Conservation (phyloP, 2,113 vertebrate species). For the Larimichthys polyactis region DNA sequence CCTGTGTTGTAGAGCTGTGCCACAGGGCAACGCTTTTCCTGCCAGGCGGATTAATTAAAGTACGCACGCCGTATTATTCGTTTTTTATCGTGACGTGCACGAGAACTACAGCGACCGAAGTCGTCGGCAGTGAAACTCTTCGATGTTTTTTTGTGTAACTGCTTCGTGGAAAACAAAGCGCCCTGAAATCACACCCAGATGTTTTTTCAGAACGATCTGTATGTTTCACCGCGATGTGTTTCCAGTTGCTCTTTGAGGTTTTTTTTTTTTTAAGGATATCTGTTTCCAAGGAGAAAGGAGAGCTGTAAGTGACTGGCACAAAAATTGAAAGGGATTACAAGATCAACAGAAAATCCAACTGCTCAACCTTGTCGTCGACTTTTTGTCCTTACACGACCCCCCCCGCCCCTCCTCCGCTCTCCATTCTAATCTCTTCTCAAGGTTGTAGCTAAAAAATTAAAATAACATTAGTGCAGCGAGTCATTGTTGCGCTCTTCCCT, state of each 20-base stretch:
- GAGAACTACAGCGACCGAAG: no score
- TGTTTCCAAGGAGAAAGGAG: constrained; percentile 5
- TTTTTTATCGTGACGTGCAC: neutral
- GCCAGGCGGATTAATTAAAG: neutral
- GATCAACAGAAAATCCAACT: constrained; percentile 37
- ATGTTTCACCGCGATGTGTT: neutral
- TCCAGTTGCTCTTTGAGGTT: no score
- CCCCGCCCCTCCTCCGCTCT: neutral
- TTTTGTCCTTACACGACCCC: constrained; percentile 19
- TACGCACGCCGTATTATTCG: no score
- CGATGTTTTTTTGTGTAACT: neutral
- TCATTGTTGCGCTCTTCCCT: constrained; percentile 34
- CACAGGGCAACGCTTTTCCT: neutral
- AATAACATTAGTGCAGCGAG: constrained; percentile 27
- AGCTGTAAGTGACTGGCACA: neutral
- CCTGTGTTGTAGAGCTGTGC: no score
- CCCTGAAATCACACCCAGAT: neutral
- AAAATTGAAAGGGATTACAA: constrained; percentile 21
- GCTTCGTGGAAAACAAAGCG: neutral
- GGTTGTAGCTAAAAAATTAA: constrained; percentile 38
- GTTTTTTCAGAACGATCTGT: neutral
- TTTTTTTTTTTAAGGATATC: neutral
- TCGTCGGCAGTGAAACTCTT: no score
- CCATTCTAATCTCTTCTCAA: constrained; percentile 40
- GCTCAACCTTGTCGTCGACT: constrained; percentile 24